Evolutionary conservation across 2,113 vertebrate genomes (phyloP).

Genomic region (Falcunculus frontatus): DNA sequence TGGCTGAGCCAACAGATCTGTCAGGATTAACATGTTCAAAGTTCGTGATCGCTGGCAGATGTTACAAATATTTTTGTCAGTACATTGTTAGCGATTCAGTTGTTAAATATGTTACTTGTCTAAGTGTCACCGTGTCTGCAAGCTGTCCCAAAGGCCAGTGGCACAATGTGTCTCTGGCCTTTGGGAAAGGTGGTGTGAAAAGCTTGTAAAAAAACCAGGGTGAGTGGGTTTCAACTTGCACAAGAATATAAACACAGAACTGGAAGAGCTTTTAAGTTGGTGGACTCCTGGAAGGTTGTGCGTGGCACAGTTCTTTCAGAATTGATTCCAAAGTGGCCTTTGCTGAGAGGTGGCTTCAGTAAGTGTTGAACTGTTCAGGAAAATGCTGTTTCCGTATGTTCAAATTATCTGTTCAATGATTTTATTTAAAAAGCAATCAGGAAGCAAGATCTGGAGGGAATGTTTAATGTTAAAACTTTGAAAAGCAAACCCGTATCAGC

Average conservation of each 20-base stretch:
- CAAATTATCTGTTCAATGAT: neutral
- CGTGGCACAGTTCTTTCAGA: neutral
- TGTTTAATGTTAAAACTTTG: neutral
- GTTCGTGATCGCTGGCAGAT: rapidly evolving
- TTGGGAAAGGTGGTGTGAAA: neutral
- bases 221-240: neutral
- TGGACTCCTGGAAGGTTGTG: neutral
- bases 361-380: neutral
- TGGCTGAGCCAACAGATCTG: rapidly evolving
- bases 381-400: neutral
- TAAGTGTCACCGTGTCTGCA: neutral
- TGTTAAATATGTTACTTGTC: neutral
- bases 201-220: neutral
- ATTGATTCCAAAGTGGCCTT: neutral
- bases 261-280: neutral
- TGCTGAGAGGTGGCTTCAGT: neutral
- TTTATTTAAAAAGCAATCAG: neutral
- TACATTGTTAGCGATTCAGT: rapidly evolving
- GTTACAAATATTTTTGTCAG: neutral
- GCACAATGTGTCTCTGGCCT: neutral
- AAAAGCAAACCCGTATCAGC: neutral
- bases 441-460: neutral
- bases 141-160: neutral
- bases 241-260: neutral
- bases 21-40: rapidly evolving